phyloP scores from a whole-genome alignment of 1,140 invertebrate genomes.

The Pomacea maculata region DNA sequence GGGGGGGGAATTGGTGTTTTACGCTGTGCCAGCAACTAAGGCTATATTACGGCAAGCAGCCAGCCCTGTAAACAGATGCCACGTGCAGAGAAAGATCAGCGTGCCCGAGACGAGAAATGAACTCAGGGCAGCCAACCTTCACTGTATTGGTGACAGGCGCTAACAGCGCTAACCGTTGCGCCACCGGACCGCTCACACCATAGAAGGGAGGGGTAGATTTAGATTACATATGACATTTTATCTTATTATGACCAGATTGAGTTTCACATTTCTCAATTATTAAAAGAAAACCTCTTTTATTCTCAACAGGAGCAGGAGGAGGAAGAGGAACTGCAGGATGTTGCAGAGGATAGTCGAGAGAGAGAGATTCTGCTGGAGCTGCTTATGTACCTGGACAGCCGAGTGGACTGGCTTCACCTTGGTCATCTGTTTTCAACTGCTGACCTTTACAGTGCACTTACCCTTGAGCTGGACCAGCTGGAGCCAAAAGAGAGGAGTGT shows the following conservation, averaged over 20 bases:
- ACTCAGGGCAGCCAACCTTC: too few species aligned
- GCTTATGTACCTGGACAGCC: conserved; percentile 22
- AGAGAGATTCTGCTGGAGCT: conserved; percentile 18
- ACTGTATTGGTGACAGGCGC: too few species aligned
- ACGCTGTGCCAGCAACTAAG: too few species aligned
- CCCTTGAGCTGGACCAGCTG: conserved; percentile 1
- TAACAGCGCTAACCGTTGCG: too few species aligned
- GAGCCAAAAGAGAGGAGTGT: conserved; percentile 12
- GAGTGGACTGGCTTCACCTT: conserved; percentile 17
- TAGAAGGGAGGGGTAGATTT: too few species aligned
- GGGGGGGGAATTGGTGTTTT: too few species aligned
- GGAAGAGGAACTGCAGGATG: neutral
- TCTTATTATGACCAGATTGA: neutral
- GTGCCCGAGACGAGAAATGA: too few species aligned
- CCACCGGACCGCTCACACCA: too few species aligned
- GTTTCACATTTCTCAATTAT: neutral
- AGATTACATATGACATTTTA: neutral
- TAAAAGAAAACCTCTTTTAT: neutral
- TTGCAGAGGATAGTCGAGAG: conserved; percentile 25
- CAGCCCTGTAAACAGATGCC: too few species aligned
- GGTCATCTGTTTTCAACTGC: neutral
- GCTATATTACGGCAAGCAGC: too few species aligned
- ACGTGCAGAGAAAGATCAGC: too few species aligned
- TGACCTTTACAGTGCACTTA: conserved; percentile 23
- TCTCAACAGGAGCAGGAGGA: neutral